Evolutionary conservation across 2,888 invertebrate species (phyloP).

Genomic region (Ophraella communa): DNA sequence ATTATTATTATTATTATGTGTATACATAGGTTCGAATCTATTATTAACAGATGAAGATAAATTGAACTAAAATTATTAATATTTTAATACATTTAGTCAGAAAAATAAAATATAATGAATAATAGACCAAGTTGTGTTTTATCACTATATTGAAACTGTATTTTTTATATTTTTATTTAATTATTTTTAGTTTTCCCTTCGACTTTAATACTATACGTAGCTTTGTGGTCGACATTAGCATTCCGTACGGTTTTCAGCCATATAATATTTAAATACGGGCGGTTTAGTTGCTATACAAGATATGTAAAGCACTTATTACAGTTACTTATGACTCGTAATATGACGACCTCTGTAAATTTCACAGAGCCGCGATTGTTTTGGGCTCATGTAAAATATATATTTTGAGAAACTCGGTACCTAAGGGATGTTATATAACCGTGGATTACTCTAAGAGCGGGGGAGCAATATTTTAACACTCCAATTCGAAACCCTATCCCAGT

Average conservation of each 20-base stretch:
- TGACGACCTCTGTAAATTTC: conserved; percentile 20
- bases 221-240: conserved; percentile 35
- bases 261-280: conserved; percentile 40
- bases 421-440: not conserved
- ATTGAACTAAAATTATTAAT: no score
- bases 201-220: not conserved
- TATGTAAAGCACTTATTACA: conserved; percentile 36
- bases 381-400: conserved; percentile 4
- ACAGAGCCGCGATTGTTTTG: conserved; percentile 13
- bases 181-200: not conserved
- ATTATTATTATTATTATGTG: no score
- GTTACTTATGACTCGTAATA: conserved; percentile 32
- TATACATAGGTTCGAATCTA: no score
- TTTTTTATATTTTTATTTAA: no score
- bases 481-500: no score
- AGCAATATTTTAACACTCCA: no score
- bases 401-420: not conserved
- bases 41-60: no score
- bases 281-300: conserved; percentile 38
- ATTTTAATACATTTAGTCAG: no score
- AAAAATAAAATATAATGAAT: no score
- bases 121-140: no score
- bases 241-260: conserved; percentile 36
- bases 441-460: not conserved
- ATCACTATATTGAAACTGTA: no score